Evolutionary conservation across 2,888 invertebrate genomes (phyloP).

Genomic region (Conus canariensis): DNA sequence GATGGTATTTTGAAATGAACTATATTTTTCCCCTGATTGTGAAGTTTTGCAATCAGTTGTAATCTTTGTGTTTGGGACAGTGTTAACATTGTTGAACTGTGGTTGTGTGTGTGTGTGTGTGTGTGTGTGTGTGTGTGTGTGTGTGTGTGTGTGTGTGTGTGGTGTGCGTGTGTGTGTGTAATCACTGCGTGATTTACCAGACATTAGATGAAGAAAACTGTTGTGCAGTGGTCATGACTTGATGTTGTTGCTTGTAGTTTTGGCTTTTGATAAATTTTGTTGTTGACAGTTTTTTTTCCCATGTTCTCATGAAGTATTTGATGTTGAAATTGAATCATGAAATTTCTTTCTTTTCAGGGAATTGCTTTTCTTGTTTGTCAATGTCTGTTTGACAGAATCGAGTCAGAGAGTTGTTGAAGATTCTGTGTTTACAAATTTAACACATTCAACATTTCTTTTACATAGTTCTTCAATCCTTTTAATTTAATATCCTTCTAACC

Average conservation of each 20-base stretch:
- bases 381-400: not conserved
- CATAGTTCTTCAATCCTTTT: not conserved
- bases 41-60: slow-evolving; percentile 43
- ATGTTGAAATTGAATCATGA: slow-evolving; percentile 13
- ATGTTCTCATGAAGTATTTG: not conserved
- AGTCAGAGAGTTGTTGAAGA: not conserved
- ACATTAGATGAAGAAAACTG: slow-evolving; percentile 9
- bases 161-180: not conserved
- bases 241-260: slow-evolving; percentile 30
- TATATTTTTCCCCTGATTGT: slow-evolving; percentile 42
- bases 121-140: not conserved
- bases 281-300: not conserved
- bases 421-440: not conserved
- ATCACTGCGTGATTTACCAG: not conserved
- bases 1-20: slow-evolving; percentile 42
- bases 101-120: not conserved
- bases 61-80: slow-evolving; percentile 32
- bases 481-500: not conserved
- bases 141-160: not conserved
- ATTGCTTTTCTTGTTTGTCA: not conserved
- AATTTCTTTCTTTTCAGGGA: slow-evolving; percentile 26
- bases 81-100: not conserved
- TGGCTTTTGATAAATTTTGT: not conserved
- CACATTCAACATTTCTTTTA: not conserved
- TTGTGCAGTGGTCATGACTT: slow-evolving; percentile 7